phyloP scores from a whole-genome alignment of 2,113 vertebrate genomes.

The Dromas ardeola region DNA sequence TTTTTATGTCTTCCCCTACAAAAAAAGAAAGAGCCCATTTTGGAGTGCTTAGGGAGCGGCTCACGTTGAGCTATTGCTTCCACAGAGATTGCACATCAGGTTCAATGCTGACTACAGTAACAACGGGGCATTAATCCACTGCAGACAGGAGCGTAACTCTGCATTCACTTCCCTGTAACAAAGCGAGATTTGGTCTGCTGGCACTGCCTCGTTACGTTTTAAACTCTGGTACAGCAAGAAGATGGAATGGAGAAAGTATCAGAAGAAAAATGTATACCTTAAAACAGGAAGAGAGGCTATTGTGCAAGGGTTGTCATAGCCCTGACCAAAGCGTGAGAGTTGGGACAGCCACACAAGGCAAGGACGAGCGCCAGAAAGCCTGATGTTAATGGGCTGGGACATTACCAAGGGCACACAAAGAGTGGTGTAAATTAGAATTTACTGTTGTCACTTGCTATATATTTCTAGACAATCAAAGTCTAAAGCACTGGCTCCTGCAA shows the following conservation, averaged over 20 bases:
- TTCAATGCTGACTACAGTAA: not conserved
- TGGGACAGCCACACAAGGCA: not conserved
- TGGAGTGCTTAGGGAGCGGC: not conserved
- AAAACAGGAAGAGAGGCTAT: not conserved
- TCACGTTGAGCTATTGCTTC: not conserved
- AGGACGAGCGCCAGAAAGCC: not conserved
- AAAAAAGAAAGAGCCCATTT: not conserved
- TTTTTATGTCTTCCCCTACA: not conserved
- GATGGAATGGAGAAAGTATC: not conserved
- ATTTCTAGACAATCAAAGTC: not conserved
- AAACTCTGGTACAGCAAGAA: not conserved
- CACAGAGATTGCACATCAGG: not conserved
- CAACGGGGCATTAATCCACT: not conserved
- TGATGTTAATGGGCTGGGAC: not conserved
- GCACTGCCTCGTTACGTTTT: not conserved
- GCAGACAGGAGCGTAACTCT: not conserved
- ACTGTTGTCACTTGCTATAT: not conserved
- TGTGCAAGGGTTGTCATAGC: not conserved
- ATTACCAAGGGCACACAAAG: not conserved
- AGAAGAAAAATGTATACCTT: not conserved
- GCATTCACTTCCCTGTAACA: not conserved
- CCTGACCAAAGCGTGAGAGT: not conserved
- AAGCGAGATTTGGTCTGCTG: not conserved
- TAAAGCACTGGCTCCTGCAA: not conserved
- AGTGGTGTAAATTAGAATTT: not conserved